Base-by-base conservation (phyloP, 2,113 vertebrate species). In the Copsychus sechellarum region DNA sequence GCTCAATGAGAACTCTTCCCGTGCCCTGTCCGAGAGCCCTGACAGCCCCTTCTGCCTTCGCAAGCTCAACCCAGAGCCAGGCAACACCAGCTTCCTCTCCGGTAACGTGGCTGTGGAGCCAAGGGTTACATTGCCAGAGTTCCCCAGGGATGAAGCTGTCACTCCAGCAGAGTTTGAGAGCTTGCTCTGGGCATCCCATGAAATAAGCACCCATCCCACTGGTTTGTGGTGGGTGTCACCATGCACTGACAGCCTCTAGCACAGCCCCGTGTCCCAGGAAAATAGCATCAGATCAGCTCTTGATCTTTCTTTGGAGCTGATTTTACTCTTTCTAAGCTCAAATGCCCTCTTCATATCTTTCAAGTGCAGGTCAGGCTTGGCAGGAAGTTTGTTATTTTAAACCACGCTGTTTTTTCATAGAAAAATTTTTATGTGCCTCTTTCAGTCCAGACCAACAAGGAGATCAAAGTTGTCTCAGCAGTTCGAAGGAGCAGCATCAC, bases 11-110 rank as follows among this genome's bases (percentile, higher is more conserved):
- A 97, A 79, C 14, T 90, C 91, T 3, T 92, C 97, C 19, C 92
- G 93, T 2, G 26, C 94, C 20, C 86, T 93, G 6, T 97, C 95
- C 0, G 98, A 98, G 62, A 98, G 98, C 71, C 96, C 97, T 0
- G 97, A 98, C 83, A 98, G 97, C 62, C 98, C 98, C 50, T 99
- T 98, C 97, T 97, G 97, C 42, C 96, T 98, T 8, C 97, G 93
- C 61, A 98, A 98, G 96, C 97, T 92, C 69, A 93, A 96, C 53
- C 81, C 96, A 0, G 96, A 98, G 11, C 97, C 97, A 3, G 90
- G 93, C 67, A 96, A 93, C 77, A 95, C 48, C 86, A 97, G 97
- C 90, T 99, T 99, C 76, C 97, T 98, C 47, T 98, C 98, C 18
- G 98, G 98, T 99, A 96, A 94, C 17, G 2, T 2, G 58, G 38